These are phyloP conservation scores for Dolichopus griseipennis DNA, from an alignment of 2,888 invertebrate genomes.

Conservation along the genomic window DNA sequence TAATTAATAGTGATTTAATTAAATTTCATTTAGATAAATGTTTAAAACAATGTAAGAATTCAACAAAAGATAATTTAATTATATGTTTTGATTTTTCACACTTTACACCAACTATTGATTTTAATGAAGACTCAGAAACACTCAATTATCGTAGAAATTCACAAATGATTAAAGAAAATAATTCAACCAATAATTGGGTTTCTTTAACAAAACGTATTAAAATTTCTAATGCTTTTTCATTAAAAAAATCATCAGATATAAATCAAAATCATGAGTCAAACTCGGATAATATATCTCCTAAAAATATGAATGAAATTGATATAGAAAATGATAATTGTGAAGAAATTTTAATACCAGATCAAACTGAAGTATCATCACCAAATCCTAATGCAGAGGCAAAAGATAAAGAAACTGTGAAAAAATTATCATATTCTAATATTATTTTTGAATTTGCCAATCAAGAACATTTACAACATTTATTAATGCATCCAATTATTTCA, in stretches of 20 bases:
- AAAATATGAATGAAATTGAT: no score
- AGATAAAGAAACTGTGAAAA: no score
- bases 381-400: no score
- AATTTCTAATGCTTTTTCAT: no score
- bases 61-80: neutral
- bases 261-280: no score
- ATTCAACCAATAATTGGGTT: no score
- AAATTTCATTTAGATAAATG: neutral
- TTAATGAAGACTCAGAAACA: neutral
- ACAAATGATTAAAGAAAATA: no score
- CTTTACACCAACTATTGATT: neutral
- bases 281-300: no score
- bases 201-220: no score
- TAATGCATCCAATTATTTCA: conserved; percentile 1
- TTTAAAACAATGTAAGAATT: neutral
- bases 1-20: neutral
- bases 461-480: neutral
- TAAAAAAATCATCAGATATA: neutral
- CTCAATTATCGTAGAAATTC: no score
- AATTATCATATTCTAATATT: neutral
- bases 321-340: no score
- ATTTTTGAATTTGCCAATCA: neutral
- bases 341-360: no score
- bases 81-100: neutral
- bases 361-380: neutral